A percentile compares a stretch with the other conserved stretches of the same genome.
phyloP scores from a whole-genome alignment of 1,140 invertebrate genomes.

The Acromyrmex heyeri region DNA sequence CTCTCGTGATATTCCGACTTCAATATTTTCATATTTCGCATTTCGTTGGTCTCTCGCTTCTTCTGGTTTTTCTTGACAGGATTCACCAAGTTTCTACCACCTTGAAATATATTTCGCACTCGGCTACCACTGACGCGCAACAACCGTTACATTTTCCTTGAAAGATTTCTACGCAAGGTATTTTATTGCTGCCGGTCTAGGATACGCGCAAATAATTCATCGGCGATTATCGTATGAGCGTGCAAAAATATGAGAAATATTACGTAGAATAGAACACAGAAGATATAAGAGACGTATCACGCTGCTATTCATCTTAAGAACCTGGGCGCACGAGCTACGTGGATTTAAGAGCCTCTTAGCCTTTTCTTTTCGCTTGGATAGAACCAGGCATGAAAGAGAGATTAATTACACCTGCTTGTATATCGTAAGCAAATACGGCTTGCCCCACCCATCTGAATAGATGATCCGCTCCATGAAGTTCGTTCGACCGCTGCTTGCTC shows the following conservation, averaged over 20 bases:
- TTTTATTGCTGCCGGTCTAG: neutral
- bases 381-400: constrained; percentile 69
- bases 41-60: constrained; percentile 9
- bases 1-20: constrained; percentile 13
- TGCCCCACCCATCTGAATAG: constrained; percentile 59
- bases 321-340: neutral
- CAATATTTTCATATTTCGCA: constrained; percentile 44
- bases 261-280: neutral
- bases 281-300: constrained; percentile 27
- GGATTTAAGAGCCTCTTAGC: constrained; percentile 47
- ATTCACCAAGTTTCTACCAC: constrained; percentile 20
- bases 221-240: constrained; percentile 7
- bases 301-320: constrained; percentile 43
- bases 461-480: constrained; percentile 37
- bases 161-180: constrained; percentile 11
- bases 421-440: constrained; percentile 74
- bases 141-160: constrained; percentile 7
- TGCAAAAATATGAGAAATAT: constrained; percentile 25
- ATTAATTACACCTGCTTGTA: constrained; percentile 77
- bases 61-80: constrained; percentile 36
- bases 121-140: constrained; percentile 1
- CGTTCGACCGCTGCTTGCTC: constrained; percentile 54
- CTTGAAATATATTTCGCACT: constrained; percentile 29
- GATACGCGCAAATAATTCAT: constrained; percentile 13
- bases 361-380: constrained; percentile 55